Conservation (phyloP, 2,797 vertebrate species). For the Meda fulgida region DNA sequence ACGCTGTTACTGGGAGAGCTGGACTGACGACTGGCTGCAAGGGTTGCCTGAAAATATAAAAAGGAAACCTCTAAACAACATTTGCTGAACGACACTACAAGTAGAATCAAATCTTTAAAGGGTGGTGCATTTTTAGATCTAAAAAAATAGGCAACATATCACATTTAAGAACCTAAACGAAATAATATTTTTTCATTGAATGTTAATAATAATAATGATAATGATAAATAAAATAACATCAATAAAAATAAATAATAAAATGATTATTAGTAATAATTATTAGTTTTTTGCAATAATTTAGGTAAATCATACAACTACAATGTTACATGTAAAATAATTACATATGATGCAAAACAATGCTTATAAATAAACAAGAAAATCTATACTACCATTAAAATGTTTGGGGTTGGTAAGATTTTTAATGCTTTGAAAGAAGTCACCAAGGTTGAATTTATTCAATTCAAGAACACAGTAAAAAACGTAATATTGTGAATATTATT, state of each 20-base stretch:
- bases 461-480: not conserved
- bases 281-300: not conserved
- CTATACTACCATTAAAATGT: not conserved
- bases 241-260: not conserved
- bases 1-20: slow-evolving; percentile 89
- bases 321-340: not conserved
- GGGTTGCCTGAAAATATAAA: slow-evolving; percentile 83
- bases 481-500: not conserved
- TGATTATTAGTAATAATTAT: not conserved
- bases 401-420: not conserved
- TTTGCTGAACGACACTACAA: not conserved
- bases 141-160: not conserved
- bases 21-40: slow-evolving; percentile 94
- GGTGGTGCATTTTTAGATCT: not conserved
- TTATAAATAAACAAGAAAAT: not conserved
- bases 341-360: not conserved
- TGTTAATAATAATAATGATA: not conserved
- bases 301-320: not conserved
- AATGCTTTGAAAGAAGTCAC: not conserved
- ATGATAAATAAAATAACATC: not conserved
- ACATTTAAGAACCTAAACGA: not conserved
- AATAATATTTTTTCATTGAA: not conserved
- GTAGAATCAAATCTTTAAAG: not conserved
- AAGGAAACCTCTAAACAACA: not conserved
- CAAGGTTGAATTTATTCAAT: not conserved